Percentiles rank a stretch among this genome's conserved stretches.
phyloP scores from a whole-genome alignment of 2,797 vertebrate genomes.

The Enteromius argenteus region DNA sequence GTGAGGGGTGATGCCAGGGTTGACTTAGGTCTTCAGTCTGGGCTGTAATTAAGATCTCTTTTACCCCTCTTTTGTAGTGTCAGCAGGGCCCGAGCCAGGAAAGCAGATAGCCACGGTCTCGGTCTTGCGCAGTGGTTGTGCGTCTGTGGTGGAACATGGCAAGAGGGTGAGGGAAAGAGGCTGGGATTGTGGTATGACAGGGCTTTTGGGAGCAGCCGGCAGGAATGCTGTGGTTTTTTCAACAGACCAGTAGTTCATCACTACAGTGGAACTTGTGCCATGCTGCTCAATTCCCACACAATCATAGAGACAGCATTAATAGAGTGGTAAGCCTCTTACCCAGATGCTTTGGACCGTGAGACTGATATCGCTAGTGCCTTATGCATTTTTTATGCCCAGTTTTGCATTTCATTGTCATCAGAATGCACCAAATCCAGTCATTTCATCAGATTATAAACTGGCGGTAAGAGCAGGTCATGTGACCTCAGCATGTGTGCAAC shows the following conservation, averaged over 20 bases:
- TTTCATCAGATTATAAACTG: slow-evolving; percentile 48
- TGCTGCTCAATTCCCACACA: slow-evolving; percentile 17
- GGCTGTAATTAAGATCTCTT: slow-evolving; percentile 52
- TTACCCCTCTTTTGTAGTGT: slow-evolving; percentile 31
- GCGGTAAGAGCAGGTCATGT: slow-evolving; percentile 10
- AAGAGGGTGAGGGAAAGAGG: slow-evolving; percentile 5
- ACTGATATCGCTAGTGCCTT: slow-evolving; percentile 11
- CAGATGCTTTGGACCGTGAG: background rate
- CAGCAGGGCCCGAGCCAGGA: slow-evolving; percentile 32
- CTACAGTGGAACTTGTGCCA: slow-evolving; percentile 13
- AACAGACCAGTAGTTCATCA: slow-evolving; percentile 30
- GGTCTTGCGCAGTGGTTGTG: background rate
- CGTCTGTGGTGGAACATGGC: slow-evolving; percentile 15
- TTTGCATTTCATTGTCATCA: background rate
- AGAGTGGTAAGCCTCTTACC: slow-evolving; percentile 47
- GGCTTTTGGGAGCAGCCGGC: slow-evolving; percentile 30
- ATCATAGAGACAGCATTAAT: slow-evolving; percentile 39
- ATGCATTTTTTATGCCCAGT: background rate
- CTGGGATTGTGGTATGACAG: slow-evolving; percentile 6
- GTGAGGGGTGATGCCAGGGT: slow-evolving; percentile 29
- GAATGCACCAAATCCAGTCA: slow-evolving; percentile 35
- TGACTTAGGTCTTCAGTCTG: slow-evolving; percentile 15
- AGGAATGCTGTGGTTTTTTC: slow-evolving; percentile 35
- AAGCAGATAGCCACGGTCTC: slow-evolving; percentile 22
- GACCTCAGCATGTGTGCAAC: slow-evolving; percentile 14